Conservation (phyloP, 2,888 invertebrate genomes). For the Drosophila subquinaria region DNA sequence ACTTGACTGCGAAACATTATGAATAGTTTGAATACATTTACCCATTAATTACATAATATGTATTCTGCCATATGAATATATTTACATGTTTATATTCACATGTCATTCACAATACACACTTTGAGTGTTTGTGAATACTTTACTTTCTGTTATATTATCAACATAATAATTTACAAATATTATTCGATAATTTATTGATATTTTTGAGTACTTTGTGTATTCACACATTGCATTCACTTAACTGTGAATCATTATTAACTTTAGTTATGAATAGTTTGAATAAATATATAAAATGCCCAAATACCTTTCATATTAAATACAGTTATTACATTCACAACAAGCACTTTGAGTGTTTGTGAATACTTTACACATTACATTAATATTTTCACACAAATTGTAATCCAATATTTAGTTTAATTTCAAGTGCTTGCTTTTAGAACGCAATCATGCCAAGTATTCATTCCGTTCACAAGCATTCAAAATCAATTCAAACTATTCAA, state of each 20-base stretch:
- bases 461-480: neutral
- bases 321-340: neutral
- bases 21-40: conserved; percentile 16
- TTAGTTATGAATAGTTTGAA: conserved; percentile 12
- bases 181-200: no score
- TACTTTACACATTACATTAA: neutral
- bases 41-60: conserved; percentile 4
- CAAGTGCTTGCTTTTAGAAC: neutral
- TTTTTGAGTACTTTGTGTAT: no score
- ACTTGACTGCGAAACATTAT: no score
- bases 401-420: neutral
- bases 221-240: no score
- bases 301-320: no score
- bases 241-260: neutral
- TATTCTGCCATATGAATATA: neutral
- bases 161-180: no score
- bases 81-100: no score
- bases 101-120: neutral
- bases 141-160: neutral
- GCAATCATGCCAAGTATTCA: neutral
- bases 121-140: neutral
- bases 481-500: neutral
- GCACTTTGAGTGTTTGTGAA: neutral
- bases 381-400: no score
- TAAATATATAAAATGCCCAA: neutral